These are phyloP conservation scores for Polymixis flavicincta DNA, from an alignment of 2,888 invertebrate genomes.

Conservation along the genomic window DNA sequence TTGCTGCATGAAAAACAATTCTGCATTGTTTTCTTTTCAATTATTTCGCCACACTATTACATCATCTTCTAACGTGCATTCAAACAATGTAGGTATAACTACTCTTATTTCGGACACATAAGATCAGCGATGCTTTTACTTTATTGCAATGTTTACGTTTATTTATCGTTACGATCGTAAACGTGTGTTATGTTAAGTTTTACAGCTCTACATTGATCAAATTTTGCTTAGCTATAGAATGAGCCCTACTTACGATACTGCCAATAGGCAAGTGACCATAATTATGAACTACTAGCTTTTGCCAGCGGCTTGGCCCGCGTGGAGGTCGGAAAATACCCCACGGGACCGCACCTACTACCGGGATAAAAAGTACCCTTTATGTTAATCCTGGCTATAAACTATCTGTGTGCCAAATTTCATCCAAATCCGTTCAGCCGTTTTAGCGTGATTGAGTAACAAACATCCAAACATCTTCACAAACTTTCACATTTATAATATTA, in stretches of 20 bases:
- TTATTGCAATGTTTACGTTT: conserved; percentile 36
- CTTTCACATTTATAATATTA: too few species aligned
- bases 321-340: too few species aligned
- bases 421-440: too few species aligned
- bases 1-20: conserved; percentile 1
- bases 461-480: too few species aligned
- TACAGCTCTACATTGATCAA: background rate
- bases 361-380: too few species aligned
- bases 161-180: conserved; percentile 25
- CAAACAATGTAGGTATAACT: background rate
- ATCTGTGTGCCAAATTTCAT: too few species aligned
- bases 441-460: too few species aligned
- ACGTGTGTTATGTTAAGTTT: conserved; percentile 14
- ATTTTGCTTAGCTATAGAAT: background rate
- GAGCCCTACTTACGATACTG: background rate
- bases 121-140: conserved; percentile 34
- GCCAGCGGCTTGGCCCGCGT: too few species aligned
- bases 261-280: background rate
- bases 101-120: conserved; percentile 33
- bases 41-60: background rate
- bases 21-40: background rate
- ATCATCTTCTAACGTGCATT: conserved; percentile 21
- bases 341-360: too few species aligned
- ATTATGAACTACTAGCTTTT: too few species aligned
- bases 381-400: too few species aligned